Evolutionary conservation across 1,140 invertebrate species (phyloP).

Genomic region (Hypsibius dujardini): DNA sequence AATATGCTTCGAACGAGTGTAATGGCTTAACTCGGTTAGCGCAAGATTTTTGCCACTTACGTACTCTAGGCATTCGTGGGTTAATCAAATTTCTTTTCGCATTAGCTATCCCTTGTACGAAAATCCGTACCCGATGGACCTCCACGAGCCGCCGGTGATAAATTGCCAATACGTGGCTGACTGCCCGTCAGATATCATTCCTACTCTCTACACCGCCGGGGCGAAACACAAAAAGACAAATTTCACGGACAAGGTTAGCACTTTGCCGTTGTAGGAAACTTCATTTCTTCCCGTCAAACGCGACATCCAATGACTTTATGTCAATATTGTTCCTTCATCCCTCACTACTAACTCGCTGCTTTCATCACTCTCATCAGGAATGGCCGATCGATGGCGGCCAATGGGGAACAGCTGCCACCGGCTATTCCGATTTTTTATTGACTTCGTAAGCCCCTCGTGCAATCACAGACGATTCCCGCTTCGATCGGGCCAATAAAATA

Average conservation of each 20-base stretch:
- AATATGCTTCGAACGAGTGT: neutral
- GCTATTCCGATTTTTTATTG: constrained; percentile 88
- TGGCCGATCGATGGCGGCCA: constrained; percentile 87
- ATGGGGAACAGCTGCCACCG: constrained; percentile 76
- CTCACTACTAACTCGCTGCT: neutral
- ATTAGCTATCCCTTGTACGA: constrained; percentile 82
- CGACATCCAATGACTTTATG: neutral
- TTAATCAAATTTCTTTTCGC: neutral
- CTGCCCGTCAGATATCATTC: constrained; percentile 88
- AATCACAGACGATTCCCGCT: no score
- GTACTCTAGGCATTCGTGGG: no score
- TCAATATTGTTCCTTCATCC: neutral
- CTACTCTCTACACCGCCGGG: constrained; percentile 74
- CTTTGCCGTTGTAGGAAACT: neutral
- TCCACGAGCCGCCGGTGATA: constrained; percentile 91
- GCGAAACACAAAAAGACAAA: constrained; percentile 34
- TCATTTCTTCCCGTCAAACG: neutral
- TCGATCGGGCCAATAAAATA: neutral
- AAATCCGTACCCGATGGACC: constrained; percentile 97
- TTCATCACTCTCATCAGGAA: constrained; percentile 39
- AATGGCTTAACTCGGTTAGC: neutral
- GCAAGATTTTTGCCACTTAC: constrained; percentile 15
- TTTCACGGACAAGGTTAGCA: constrained; percentile 16
- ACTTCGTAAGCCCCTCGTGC: constrained; percentile 50
- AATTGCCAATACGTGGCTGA: constrained; percentile 88